Evolutionary conservation across 2,113 vertebrate genomes (phyloP).

Genomic region (Brienomyrus longianalis): DNA sequence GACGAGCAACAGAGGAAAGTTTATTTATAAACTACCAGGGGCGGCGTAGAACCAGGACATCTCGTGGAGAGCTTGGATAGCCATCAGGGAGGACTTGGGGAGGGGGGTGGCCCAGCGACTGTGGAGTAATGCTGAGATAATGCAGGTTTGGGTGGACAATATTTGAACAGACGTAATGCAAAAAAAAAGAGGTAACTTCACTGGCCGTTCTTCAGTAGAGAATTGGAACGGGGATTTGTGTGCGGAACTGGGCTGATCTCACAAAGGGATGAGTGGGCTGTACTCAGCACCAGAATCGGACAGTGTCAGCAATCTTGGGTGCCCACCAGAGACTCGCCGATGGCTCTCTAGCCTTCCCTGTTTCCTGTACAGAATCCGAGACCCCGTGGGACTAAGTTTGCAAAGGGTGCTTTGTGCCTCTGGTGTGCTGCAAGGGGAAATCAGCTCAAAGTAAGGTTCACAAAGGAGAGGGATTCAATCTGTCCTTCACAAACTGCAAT

Average conservation of each 20-base stretch:
- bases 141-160: background rate
- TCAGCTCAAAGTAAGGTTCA: background rate
- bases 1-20: conserved; percentile 5
- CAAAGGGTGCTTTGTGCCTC: background rate
- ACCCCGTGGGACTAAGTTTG: background rate
- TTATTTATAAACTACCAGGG: conserved; percentile 21
- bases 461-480: background rate
- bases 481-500: background rate
- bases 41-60: background rate
- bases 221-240: background rate
- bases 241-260: background rate
- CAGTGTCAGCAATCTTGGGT: background rate
- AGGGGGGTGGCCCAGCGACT: background rate
- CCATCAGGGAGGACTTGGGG: background rate
- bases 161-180: background rate
- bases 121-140: background rate
- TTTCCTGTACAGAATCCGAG: background rate
- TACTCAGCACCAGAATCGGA: background rate
- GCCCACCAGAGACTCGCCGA: background rate
- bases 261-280: background rate
- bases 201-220: background rate
- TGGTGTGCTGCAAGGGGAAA: background rate
- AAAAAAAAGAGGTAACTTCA: background rate
- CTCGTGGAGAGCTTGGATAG: background rate
- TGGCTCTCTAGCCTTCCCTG: background rate